phyloP scores from a whole-genome alignment of 2,888 invertebrate species.

The Junonia oenone region DNA sequence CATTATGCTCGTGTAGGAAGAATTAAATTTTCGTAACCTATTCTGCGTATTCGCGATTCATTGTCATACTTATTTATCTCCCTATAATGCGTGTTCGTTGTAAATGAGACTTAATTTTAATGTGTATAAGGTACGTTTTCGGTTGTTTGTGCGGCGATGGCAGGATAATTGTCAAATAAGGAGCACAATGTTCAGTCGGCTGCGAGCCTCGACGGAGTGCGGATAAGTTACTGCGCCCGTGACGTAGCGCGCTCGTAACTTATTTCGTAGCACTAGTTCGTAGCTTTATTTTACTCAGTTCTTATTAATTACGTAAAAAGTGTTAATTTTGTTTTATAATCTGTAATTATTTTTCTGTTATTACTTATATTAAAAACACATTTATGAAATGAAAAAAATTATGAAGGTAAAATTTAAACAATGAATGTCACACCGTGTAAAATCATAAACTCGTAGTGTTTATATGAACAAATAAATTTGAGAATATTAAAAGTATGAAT shows the following conservation, averaged over 20 bases:
- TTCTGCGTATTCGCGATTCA: slow-evolving; percentile 50
- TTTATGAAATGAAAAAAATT: neutral
- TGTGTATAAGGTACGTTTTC: slow-evolving; percentile 42
- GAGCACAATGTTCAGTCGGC: slow-evolving; percentile 63
- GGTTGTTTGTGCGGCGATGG: slow-evolving; percentile 27
- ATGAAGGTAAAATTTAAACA: neutral
- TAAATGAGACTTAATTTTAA: slow-evolving; percentile 37
- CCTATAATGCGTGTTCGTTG: slow-evolving; percentile 22
- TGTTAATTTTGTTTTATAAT: neutral
- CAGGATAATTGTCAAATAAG: slow-evolving; percentile 52
- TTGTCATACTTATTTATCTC: slow-evolving; percentile 32
- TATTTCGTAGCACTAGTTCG: slow-evolving; percentile 50
- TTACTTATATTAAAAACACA: neutral
- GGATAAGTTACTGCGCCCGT: slow-evolving; percentile 39
- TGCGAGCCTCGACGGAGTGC: slow-evolving; percentile 55
- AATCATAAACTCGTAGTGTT: neutral
- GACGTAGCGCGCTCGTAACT: slow-evolving; percentile 50
- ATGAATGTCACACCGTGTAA: neutral
- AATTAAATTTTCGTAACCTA: slow-evolving; percentile 69
- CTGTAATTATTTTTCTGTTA: neutral
- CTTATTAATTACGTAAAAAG: neutral
- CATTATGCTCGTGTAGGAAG: slow-evolving; percentile 70
- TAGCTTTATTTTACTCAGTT: neutral
- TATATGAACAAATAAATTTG: neutral
- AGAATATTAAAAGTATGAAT: neutral